Evolutionary conservation across 1,140 invertebrate species (phyloP).

Genomic region (Zaprionus tsacasi): DNA sequence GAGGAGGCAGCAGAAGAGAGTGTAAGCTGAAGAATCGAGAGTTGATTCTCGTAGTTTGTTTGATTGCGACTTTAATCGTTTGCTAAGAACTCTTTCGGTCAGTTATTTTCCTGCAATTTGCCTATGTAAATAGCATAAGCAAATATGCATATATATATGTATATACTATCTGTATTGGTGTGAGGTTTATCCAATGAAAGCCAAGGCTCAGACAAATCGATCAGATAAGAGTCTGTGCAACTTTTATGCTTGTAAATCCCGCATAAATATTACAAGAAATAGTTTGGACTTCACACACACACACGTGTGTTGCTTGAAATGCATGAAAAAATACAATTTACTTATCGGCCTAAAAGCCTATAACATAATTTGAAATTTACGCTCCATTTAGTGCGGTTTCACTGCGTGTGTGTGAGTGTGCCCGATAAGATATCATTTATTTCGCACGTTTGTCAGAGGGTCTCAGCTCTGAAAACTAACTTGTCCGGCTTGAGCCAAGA

Average conservation of each 20-base stretch:
- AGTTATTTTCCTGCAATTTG: neutral
- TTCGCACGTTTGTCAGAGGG: conserved; percentile 54
- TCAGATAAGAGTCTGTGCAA: neutral
- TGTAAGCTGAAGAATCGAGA: neutral
- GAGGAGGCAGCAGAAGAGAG: neutral
- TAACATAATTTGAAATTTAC: conserved; percentile 70
- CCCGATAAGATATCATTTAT: conserved; percentile 64
- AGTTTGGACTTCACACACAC: conserved; percentile 10
- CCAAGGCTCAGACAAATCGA: conserved; percentile 1
- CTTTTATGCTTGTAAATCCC: conserved; percentile 33
- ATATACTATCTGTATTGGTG: neutral
- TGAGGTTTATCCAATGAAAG: neutral
- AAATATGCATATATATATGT: neutral
- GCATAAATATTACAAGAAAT: conserved; percentile 21
- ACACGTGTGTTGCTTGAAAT: conserved; percentile 32
- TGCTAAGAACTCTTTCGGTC: conserved; percentile 6
- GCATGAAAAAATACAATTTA: conserved; percentile 50
- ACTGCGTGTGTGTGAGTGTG: conserved; percentile 6
- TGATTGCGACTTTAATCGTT: conserved; percentile 11
- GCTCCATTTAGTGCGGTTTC: conserved; percentile 53
- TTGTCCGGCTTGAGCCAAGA: conserved; percentile 36
- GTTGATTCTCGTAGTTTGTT: neutral
- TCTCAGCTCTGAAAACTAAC: conserved; percentile 44
- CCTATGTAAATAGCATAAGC: neutral
- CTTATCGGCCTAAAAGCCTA: conserved; percentile 61